A percentile compares a stretch with the other conserved stretches of the same genome.
Conservation (phyloP, 2,888 invertebrate genomes). For the Nesidiocoris tenuis region DNA sequence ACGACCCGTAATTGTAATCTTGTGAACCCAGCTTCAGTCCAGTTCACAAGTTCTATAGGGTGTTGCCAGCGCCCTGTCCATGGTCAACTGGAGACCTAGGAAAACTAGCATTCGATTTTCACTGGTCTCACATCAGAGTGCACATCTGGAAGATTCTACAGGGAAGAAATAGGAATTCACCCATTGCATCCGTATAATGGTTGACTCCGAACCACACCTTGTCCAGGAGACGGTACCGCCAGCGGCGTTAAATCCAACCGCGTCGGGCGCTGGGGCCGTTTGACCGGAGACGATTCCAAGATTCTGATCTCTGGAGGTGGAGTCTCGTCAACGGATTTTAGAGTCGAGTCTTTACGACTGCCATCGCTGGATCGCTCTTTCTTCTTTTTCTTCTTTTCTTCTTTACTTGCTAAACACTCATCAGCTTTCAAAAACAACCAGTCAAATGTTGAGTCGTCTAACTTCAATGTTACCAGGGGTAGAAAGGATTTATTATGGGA, state of each 20-base stretch:
- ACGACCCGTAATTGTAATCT: no score
- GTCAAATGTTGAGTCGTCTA: background rate
- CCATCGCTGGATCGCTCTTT: constrained; percentile 4
- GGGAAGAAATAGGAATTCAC: no score
- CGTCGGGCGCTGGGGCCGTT: constrained; percentile 40
- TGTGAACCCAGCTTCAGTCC: no score
- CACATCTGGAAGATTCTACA: no score
- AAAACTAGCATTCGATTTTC: no score
- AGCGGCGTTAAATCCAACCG: constrained; percentile 30
- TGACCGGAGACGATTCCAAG: constrained; percentile 23
- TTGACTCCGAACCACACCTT: constrained; percentile 15
- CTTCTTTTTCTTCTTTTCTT: constrained; percentile 27
- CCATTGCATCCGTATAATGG: no score
- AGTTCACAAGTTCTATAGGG: no score
- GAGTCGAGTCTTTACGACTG: background rate
- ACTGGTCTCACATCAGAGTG: no score
- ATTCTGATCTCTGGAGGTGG: constrained; percentile 19
- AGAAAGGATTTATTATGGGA: no score
- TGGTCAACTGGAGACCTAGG: no score
- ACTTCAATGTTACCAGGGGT: no score
- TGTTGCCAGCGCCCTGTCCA: no score
- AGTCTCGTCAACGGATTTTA: constrained; percentile 7
- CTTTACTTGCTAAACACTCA: constrained; percentile 38
- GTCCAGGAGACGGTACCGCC: constrained; percentile 11
- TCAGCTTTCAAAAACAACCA: constrained; percentile 24